Percentiles rank a stretch among this genome's conserved stretches.
phyloP scores from a whole-genome alignment of 2,113 vertebrate species.

The Heterotis niloticus region DNA sequence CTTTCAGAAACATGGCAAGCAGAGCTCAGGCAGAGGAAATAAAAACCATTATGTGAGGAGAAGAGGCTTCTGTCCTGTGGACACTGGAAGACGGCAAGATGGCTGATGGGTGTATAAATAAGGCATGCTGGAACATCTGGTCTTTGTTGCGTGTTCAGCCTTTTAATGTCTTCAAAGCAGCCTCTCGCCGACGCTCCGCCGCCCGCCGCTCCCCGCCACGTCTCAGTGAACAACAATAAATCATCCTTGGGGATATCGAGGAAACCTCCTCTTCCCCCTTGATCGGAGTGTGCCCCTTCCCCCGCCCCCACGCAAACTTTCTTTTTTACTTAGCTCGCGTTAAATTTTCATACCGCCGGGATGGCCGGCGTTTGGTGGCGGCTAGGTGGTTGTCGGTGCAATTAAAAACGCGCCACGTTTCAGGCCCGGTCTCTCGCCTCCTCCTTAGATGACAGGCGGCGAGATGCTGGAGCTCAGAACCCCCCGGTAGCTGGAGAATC shows the following conservation, averaged over 20 bases:
- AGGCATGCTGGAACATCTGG: conserved; percentile 99
- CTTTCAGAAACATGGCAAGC: conserved; percentile 39
- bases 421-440: conserved; percentile 37
- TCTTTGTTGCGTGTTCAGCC: conserved; percentile 99
- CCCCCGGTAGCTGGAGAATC: conserved; percentile 58
- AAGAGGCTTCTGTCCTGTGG: conserved; percentile 84
- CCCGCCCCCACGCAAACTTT: conserved; percentile 57
- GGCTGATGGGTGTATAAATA: conserved; percentile 99
- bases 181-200: conserved; percentile 92
- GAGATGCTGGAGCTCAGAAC: conserved; percentile 59
- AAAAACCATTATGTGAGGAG: conserved; percentile 50
- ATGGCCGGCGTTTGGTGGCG: conserved; percentile 52
- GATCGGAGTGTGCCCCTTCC: conserved; percentile 74
- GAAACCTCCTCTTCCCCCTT: conserved; percentile 77
- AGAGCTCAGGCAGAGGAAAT: conserved; percentile 48
- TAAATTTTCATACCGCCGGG: conserved; percentile 70
- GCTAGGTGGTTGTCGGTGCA: conserved; percentile 57
- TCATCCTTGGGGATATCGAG: conserved; percentile 92
- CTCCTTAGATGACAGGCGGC: conserved; percentile 43
- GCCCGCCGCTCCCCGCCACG: conserved; percentile 96
- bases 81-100: conserved; percentile 94
- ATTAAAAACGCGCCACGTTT: conserved; percentile 70
- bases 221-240: conserved; percentile 98
- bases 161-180: conserved; percentile 99
- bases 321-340: conserved; percentile 73